phyloP scores from a whole-genome alignment of 2,113 vertebrate genomes.

The Columba janthina region DNA sequence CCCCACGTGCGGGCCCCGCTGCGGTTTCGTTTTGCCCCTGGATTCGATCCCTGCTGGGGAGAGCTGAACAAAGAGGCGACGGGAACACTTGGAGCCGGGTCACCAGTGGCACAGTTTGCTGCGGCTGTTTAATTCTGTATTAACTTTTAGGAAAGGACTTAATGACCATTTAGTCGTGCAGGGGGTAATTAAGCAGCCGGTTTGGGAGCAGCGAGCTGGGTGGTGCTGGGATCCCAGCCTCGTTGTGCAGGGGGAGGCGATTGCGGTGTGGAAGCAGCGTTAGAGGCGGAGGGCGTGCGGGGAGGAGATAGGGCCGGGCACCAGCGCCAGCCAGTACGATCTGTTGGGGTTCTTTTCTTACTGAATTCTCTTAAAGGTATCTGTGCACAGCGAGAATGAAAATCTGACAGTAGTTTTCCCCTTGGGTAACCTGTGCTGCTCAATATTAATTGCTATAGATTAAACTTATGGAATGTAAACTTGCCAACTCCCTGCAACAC shows the following conservation, averaged over 20 bases:
- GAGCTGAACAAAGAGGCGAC: neutral
- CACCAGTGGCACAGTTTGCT: neutral
- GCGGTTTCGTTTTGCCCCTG: accelerated
- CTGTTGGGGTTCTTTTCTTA: neutral
- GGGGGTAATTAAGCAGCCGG: neutral
- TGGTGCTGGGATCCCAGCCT: conserved; percentile 19
- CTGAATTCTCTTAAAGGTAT: neutral
- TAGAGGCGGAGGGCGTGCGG: neutral
- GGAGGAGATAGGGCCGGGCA: neutral
- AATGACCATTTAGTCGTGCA: neutral
- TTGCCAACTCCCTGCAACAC: neutral
- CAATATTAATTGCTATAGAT: neutral
- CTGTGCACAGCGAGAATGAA: neutral
- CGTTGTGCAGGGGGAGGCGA: conserved; percentile 18
- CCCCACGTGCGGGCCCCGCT: neutral
- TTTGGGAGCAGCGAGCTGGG: conserved; percentile 34
- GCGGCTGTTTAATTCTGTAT: accelerated
- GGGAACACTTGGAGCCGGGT: neutral
- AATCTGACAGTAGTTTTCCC: neutral
- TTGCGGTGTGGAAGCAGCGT: neutral
- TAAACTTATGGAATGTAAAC: neutral
- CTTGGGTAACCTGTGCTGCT: neutral
- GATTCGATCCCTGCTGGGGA: neutral
- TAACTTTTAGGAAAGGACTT: neutral
- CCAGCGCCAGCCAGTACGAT: neutral